Evolutionary conservation across 2,888 invertebrate species (phyloP).

Genomic region (Nysson spinosus): DNA sequence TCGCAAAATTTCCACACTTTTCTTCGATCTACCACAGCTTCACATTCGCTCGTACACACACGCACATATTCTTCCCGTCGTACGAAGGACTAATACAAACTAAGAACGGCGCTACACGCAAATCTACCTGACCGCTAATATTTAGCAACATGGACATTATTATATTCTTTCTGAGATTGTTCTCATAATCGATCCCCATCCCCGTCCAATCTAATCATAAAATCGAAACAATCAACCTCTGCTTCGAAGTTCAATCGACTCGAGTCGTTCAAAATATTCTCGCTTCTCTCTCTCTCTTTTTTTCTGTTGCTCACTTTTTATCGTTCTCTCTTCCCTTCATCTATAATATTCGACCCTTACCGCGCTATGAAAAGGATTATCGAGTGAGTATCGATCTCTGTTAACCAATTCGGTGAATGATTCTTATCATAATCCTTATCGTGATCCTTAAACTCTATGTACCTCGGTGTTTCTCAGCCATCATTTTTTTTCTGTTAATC

Average conservation of each 20-base stretch:
- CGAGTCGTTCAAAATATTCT: constrained; percentile 55
- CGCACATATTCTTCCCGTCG: constrained; percentile 17
- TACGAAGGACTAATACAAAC: constrained; percentile 59
- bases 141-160: constrained; percentile 72
- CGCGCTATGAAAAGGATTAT: constrained; percentile 54
- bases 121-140: constrained; percentile 64
- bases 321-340: too few species aligned
- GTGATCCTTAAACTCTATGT: constrained; percentile 12
- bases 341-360: constrained; percentile 39
- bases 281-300: constrained; percentile 2
- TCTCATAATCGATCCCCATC: neutral
- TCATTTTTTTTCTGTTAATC: constrained; percentile 1
- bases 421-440: constrained; percentile 5
- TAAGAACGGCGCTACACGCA: constrained; percentile 56
- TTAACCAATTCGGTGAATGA: constrained; percentile 7
- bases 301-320: constrained; percentile 23
- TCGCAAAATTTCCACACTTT: too few species aligned
- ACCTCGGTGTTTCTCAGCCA: constrained; percentile 25
- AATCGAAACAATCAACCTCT: neutral
- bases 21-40: constrained; percentile 1
- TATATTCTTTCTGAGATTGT: constrained; percentile 44
- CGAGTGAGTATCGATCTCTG: constrained; percentile 6
- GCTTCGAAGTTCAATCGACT: neutral
- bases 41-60: constrained; percentile 1
- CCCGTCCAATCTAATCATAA: constrained; percentile 2